phyloP scores from a whole-genome alignment of 2,888 invertebrate species.

The Ischnus inquisitorius region DNA sequence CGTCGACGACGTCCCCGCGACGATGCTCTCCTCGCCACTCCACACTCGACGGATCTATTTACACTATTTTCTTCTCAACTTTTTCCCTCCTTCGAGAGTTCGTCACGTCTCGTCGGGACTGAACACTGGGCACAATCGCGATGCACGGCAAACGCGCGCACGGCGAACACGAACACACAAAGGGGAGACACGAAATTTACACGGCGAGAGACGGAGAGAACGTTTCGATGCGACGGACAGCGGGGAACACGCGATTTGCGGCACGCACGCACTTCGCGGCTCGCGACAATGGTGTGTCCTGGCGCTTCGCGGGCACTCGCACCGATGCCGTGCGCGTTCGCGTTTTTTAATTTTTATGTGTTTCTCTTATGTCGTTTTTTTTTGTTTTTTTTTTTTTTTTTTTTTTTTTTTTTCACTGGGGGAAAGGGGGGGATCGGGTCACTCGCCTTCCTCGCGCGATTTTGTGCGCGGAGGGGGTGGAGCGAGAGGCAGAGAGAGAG shows the following conservation, averaged over 20 bases:
- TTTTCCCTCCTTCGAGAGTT: slow-evolving; percentile 37
- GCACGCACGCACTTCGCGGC: slow-evolving; percentile 58
- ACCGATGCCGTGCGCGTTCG: too few species aligned
- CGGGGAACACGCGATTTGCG: slow-evolving; percentile 51
- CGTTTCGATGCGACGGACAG: slow-evolving; percentile 34
- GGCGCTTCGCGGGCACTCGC: slow-evolving; percentile 27
- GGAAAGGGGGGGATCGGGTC: slow-evolving; percentile 48
- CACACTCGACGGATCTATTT: slow-evolving; percentile 17
- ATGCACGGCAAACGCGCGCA: slow-evolving; percentile 1
- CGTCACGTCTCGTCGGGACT: too few species aligned
- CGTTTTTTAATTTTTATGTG: too few species aligned
- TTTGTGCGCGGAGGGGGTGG: slow-evolving; percentile 67
- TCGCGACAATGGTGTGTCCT: slow-evolving; percentile 21
- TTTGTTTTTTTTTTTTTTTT: too few species aligned
- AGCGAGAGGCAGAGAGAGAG: too few species aligned
- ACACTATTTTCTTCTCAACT: neutral
- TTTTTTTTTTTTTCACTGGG: slow-evolving; percentile 35
- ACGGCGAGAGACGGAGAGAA: slow-evolving; percentile 9
- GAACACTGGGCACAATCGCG: slow-evolving; percentile 2
- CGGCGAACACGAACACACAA: too few species aligned
- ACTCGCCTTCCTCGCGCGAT: slow-evolving; percentile 66
- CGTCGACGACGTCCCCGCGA: slow-evolving; percentile 51
- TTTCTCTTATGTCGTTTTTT: slow-evolving; percentile 6
- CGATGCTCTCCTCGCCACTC: slow-evolving; percentile 7
- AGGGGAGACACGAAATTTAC: too few species aligned